Evolutionary conservation across 2,797 vertebrate species (phyloP).

Genomic region (Oryzias dopingdopingensis): DNA sequence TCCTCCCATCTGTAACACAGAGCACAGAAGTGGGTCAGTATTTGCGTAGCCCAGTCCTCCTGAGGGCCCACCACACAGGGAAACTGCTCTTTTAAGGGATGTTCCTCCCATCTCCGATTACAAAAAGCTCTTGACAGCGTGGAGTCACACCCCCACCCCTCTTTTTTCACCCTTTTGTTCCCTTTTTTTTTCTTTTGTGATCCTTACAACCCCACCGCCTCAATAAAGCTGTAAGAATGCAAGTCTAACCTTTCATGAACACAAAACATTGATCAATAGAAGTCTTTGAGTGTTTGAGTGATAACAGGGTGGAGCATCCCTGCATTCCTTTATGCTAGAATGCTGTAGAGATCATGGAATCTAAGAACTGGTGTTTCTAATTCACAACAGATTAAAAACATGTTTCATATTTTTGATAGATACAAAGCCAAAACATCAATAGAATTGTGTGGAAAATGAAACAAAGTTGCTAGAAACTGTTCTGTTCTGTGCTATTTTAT

Average conservation of each 20-base stretch:
- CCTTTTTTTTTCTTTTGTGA: slow-evolving; percentile 28
- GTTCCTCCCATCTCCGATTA: slow-evolving; percentile 59
- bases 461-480: too few relatives aligned
- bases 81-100: slow-evolving; percentile 56
- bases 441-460: too few relatives aligned
- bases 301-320: slow-evolving; percentile 38
- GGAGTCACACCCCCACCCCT: slow-evolving; percentile 33
- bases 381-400: background rate
- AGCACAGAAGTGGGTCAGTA: slow-evolving; percentile 60
- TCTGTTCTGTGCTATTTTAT: too few relatives aligned
- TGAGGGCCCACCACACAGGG: slow-evolving; percentile 34
- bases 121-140: slow-evolving; percentile 53
- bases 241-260: slow-evolving; percentile 24
- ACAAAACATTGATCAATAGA: slow-evolving; percentile 41
- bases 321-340: slow-evolving; percentile 36
- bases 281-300: slow-evolving; percentile 20
- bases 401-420: background rate
- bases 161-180: slow-evolving; percentile 45
- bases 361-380: slow-evolving; percentile 14
- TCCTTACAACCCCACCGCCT: slow-evolving; percentile 37
- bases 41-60: slow-evolving; percentile 30
- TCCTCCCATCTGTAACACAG: slow-evolving; percentile 91
- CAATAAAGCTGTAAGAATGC: slow-evolving; percentile 27
- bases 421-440: background rate
- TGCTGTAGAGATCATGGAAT: slow-evolving; percentile 4